Conservation (phyloP, 2,888 invertebrate genomes). For the Acleris emargana region DNA sequence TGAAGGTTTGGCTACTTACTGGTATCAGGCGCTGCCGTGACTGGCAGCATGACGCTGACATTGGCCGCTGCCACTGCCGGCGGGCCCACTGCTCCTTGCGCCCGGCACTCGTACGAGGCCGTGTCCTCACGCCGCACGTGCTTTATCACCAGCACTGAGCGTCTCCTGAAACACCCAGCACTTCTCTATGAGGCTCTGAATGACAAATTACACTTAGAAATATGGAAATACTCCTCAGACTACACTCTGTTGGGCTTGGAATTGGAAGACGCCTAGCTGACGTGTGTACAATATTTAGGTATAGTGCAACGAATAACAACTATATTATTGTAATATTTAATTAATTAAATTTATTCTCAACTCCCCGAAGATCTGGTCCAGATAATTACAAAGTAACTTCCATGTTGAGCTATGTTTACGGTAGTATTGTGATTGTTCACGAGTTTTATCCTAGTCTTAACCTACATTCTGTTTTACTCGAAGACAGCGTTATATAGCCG, state of each 20-base stretch:
- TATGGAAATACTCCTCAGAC: neutral
- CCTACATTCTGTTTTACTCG: neutral
- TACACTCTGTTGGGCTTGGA: neutral
- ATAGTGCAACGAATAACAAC: too few species aligned
- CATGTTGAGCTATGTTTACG: too few species aligned
- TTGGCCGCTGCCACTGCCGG: conserved; percentile 82
- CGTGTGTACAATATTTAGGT: too few species aligned
- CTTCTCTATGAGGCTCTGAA: neutral
- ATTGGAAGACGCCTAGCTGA: too few species aligned
- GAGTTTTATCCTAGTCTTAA: neutral
- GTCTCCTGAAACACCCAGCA: conserved; percentile 84
- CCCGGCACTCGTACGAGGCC: conserved; percentile 92
- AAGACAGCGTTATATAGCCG: conserved; percentile 26
- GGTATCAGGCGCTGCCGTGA: conserved; percentile 73
- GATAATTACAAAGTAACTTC: too few species aligned
- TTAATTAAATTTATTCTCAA: too few species aligned
- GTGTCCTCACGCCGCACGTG: conserved; percentile 89
- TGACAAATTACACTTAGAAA: neutral
- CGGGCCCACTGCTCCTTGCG: conserved; percentile 87
- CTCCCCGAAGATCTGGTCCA: too few species aligned
- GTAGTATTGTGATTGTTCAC: too few species aligned
- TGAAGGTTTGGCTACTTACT: conserved; percentile 52
- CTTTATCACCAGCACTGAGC: conserved; percentile 92
- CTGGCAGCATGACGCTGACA: conserved; percentile 74
- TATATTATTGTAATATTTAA: too few species aligned